Evolutionary conservation across 2,113 vertebrate genomes (phyloP), one percentile per base, ranked within the genome.

Genomic region (Lycaon pictus): DNA sequence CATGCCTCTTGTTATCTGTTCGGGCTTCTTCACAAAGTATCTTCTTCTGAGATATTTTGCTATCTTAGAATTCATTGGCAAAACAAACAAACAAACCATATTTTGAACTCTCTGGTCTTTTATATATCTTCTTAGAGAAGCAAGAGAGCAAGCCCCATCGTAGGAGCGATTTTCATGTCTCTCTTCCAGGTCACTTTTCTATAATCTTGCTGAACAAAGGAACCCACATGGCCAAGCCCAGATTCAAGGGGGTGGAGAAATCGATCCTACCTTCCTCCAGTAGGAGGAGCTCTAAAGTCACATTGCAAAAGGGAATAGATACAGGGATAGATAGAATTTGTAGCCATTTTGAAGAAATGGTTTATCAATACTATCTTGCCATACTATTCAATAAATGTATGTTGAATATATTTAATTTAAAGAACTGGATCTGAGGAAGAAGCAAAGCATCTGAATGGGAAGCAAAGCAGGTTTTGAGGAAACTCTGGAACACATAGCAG

Each of bases 101-200:
- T 85, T 90, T 67, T 95, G 37, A 95, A 86, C 62, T 56, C 56
- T 55, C 72, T 95, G 72, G 20, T 37, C 53, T 95, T 91, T 92
- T 37, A 95, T 67, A 72, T 80, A 19, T 58, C 71, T 79, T 80
- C 25, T 87, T 86, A 85, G 63, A 90, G 32, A 32, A 86, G 11
- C 12, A 80, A 76, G 77, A 87, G 69, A 96, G 19, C 15, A 88
- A 79, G 23, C 25, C 20, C 16, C 51, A 88, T 22, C 3, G 20
- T 72, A 62, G 32, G 86, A 48, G 17, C 4, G 29, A 74, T 88
- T 88, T 88, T 25, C 43, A 77, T 29, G 12, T 56, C 25, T 74
- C 32, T 85, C 35, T 87, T 88, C 88, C 51, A 76, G 85, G 20
- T 65, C 16, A 58, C 6, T 88, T 96, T 85, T 95, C 51, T 43